Conservation (phyloP, 2,797 vertebrate genomes). For the Cichlasoma orientale region DNA sequence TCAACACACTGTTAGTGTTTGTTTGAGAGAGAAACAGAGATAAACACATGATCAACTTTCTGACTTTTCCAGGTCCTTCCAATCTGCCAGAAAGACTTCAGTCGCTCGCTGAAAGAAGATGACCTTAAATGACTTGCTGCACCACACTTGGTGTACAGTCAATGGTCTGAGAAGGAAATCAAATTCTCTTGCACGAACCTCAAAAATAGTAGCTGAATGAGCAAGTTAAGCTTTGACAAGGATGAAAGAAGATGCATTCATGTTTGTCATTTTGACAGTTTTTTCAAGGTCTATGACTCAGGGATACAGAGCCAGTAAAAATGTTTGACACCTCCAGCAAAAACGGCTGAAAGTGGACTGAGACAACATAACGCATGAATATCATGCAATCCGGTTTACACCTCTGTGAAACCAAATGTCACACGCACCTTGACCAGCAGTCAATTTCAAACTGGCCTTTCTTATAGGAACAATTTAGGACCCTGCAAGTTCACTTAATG, state of each 20-base stretch:
- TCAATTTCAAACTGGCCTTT: slow-evolving; percentile 29
- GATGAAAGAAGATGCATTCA: slow-evolving; percentile 21
- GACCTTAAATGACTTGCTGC: slow-evolving; percentile 68
- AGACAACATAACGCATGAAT: slow-evolving; percentile 18
- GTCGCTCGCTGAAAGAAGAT: slow-evolving; percentile 46
- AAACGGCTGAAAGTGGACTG: slow-evolving; percentile 8
- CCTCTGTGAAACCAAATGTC: slow-evolving; percentile 39
- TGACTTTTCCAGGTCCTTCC: slow-evolving; percentile 66
- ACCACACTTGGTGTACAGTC: slow-evolving; percentile 38
- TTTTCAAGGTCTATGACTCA: slow-evolving; percentile 25
- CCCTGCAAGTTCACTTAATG: slow-evolving; percentile 22
- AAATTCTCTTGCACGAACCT: slow-evolving; percentile 31
- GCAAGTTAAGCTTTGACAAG: slow-evolving; percentile 38
- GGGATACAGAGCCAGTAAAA: slow-evolving; percentile 17
- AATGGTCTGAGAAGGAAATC: slow-evolving; percentile 39
- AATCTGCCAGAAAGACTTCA: slow-evolving; percentile 47
- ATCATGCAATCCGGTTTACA: slow-evolving; percentile 21
- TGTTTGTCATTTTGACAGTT: slow-evolving; percentile 32
- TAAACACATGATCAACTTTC: slow-evolving; percentile 62
- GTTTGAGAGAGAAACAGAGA: slow-evolving; percentile 53
- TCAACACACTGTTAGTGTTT: slow-evolving; percentile 64
- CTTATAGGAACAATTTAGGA: slow-evolving; percentile 22
- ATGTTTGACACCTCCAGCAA: slow-evolving; percentile 23
- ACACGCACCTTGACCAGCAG: slow-evolving; percentile 1
- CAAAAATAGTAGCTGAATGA: slow-evolving; percentile 54